Evolutionary conservation across 2,888 invertebrate species (phyloP).

Genomic region (Tetropium fuscum): DNA sequence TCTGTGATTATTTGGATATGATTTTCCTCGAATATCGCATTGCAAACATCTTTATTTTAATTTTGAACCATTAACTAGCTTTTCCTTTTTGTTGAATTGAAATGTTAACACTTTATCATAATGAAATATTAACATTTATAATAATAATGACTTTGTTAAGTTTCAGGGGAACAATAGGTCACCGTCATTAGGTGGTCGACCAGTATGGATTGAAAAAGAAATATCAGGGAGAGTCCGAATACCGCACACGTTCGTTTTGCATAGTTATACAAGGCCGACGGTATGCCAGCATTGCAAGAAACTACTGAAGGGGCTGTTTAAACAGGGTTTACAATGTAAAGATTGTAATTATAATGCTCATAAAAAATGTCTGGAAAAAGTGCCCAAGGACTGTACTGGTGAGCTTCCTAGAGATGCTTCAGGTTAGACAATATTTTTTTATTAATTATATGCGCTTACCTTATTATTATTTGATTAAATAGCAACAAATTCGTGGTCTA

Average conservation of each 20-base stretch:
- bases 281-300: conserved; percentile 97
- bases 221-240: conserved; percentile 76
- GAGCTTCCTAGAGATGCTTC: conserved; percentile 74
- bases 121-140: too few relatives aligned
- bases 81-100: too few relatives aligned
- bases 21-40: too few relatives aligned
- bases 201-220: conserved; percentile 79
- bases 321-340: conserved; percentile 96
- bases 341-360: conserved; percentile 98
- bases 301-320: conserved; percentile 93
- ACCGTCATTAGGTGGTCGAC: conserved; percentile 77
- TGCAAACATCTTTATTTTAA: too few relatives aligned
- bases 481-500: too few relatives aligned
- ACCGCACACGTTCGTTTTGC: conserved; percentile 97
- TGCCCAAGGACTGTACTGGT: conserved; percentile 91
- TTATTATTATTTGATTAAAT: too few relatives aligned
- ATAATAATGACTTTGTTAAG: conserved; percentile 15
- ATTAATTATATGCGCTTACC: background rate
- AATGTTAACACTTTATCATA: too few relatives aligned
- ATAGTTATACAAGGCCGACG: conserved; percentile 96
- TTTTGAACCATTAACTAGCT: too few relatives aligned
- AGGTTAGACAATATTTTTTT: conserved; percentile 53
- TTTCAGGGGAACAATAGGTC: conserved; percentile 72
- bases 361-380: conserved; percentile 91
- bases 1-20: too few relatives aligned